These are phyloP conservation scores for Caenorhabditis sinica DNA, from an alignment of 2,888 invertebrate species.

Conservation along the genomic window DNA sequence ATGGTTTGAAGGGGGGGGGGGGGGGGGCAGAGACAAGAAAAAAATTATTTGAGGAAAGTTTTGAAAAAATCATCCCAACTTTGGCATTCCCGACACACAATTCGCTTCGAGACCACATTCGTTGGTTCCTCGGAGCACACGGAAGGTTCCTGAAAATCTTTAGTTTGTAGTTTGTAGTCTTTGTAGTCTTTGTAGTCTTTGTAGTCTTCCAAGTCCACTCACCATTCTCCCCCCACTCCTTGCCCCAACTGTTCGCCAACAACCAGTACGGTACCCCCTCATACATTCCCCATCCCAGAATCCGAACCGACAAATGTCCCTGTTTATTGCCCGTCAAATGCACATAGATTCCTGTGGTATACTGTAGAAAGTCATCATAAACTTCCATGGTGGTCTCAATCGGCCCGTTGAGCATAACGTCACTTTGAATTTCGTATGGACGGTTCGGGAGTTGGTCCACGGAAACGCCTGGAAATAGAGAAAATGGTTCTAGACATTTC, in stretches of 20 bases:
- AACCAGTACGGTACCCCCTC: conserved; percentile 90
- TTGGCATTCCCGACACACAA: conserved; percentile 48
- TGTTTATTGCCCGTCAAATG: conserved; percentile 86
- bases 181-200: not conserved
- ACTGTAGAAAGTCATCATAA: conserved; percentile 90
- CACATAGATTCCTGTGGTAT: conserved; percentile 88
- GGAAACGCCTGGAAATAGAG: not conserved
- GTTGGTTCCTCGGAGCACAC: conserved; percentile 62
- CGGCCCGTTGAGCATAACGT: conserved; percentile 90
- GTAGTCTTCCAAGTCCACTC: conserved; percentile 22
- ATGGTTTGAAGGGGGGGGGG: not conserved
- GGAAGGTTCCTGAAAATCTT: conserved; percentile 47
- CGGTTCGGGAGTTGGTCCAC: conserved; percentile 55
- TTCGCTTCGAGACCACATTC: conserved; percentile 70
- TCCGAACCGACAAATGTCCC: conserved; percentile 92
- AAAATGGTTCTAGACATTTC: no score
- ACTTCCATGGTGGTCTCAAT: conserved; percentile 93
- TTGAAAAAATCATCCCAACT: not conserved
- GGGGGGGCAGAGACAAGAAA: no score
- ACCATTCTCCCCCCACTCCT: conserved; percentile 91
- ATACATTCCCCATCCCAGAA: conserved; percentile 91
- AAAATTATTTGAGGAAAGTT: not conserved
- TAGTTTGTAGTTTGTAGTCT: not conserved
- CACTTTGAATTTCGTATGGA: conserved; percentile 88
- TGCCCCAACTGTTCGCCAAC: conserved; percentile 94